Conservation (phyloP, 2,888 invertebrate genomes). For the Sycophila texana region DNA sequence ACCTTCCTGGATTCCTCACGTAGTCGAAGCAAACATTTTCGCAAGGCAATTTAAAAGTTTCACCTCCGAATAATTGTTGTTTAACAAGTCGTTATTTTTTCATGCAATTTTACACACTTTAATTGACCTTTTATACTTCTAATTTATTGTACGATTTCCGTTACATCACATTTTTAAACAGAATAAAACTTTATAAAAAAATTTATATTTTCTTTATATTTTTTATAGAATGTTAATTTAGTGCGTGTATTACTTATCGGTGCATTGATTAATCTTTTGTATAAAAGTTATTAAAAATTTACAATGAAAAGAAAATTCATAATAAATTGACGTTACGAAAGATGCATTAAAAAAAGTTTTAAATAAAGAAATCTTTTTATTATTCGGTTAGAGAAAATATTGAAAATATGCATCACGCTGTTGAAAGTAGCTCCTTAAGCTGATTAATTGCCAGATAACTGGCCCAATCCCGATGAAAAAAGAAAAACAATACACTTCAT, state of each 20-base stretch:
- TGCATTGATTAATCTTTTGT: no score
- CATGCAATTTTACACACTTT: background rate
- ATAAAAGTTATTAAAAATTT: no score
- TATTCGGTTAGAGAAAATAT: constrained; percentile 3
- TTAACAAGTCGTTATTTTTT: constrained; percentile 1
- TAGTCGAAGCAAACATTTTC: background rate
- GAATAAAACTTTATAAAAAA: no score
- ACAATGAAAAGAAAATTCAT: no score
- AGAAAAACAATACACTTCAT: constrained; percentile 4
- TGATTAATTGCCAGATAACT: constrained; percentile 10
- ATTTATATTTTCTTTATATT: no score
- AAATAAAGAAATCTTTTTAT: background rate
- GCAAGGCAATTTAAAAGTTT: constrained; percentile 17
- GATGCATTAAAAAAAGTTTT: no score
- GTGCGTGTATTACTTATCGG: no score
- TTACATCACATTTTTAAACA: no score
- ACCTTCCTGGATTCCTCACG: background rate
- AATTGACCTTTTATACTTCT: no score
- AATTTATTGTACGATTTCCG: no score
- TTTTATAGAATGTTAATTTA: no score
- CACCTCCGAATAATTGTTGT: background rate
- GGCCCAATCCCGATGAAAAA: background rate
- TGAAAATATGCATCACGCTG: background rate
- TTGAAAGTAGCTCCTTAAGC: constrained; percentile 4
- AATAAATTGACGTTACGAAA: no score